Conservation (phyloP, 1,140 invertebrate genomes). For the Odontomachus brunneus region DNA sequence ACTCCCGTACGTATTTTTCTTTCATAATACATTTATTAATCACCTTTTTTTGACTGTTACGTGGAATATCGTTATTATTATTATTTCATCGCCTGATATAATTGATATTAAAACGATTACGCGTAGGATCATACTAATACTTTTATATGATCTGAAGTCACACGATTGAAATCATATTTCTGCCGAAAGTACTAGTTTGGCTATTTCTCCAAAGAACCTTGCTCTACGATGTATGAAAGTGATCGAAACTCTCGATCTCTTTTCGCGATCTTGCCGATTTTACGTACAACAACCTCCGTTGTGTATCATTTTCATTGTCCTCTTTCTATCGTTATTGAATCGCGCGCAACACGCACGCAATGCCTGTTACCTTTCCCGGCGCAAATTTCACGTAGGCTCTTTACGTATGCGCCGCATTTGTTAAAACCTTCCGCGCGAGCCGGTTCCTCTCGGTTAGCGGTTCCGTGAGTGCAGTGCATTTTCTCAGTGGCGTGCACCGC, state of each 20-base stretch:
- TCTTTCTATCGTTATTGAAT: not conserved
- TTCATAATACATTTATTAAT: not conserved
- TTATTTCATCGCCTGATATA: too few relatives aligned
- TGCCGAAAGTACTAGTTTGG: too few relatives aligned
- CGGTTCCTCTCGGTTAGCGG: constrained; percentile 38
- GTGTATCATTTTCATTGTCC: too few relatives aligned
- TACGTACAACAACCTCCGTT: too few relatives aligned
- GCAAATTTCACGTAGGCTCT: constrained; percentile 24
- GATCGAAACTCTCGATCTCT: not conserved
- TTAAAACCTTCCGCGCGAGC: constrained; percentile 24
- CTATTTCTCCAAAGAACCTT: too few relatives aligned
- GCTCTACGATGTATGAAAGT: too few relatives aligned
- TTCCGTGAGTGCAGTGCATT: constrained; percentile 32
- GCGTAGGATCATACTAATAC: not conserved
- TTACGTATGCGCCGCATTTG: constrained; percentile 9
- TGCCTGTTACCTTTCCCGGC: constrained; percentile 3
- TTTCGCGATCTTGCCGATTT: not conserved
- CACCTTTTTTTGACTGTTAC: not conserved
- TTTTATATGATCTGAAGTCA: not conserved
- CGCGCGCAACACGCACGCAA: not conserved
- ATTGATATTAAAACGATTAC: constrained; percentile 9
- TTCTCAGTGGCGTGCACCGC: constrained; percentile 27
- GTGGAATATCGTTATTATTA: not conserved
- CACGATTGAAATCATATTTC: not conserved
- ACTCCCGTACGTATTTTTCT: not conserved